phyloP scores from a whole-genome alignment of 92 coral and sea anemone species.

The Porites divaricata region DNA sequence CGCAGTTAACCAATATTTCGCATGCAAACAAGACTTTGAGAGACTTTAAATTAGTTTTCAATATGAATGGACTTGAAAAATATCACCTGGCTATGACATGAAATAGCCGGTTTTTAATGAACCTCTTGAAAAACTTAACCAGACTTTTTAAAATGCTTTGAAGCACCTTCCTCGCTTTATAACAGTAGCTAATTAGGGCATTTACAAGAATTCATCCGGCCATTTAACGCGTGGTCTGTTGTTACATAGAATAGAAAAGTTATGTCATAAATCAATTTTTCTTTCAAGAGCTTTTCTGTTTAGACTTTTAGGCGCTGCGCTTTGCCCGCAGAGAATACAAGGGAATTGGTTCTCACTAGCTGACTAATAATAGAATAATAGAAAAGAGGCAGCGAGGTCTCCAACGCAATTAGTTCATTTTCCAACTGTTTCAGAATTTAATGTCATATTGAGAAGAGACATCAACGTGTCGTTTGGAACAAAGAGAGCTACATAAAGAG shows the following conservation, averaged over 20 bases:
- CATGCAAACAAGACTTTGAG: constrained; percentile 28
- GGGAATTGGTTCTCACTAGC: not conserved
- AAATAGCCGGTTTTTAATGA: not conserved
- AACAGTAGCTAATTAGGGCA: not conserved
- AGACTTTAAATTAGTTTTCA: constrained; percentile 27
- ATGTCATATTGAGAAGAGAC: constrained; percentile 27
- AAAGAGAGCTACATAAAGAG: constrained; percentile 16
- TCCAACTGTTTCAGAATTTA: constrained; percentile 1
- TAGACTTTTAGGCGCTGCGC: constrained; percentile 16
- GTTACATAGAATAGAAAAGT: constrained; percentile 4
- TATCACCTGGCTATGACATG: not conserved
- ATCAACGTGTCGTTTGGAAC: constrained; percentile 31
- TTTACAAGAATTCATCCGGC: constrained; percentile 12
- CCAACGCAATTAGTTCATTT: not conserved
- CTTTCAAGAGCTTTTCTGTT: not conserved
- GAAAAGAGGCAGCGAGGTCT: not conserved
- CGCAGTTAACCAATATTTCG: constrained; percentile 34
- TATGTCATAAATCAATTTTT: not conserved
- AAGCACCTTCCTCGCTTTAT: not conserved
- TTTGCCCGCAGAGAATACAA: not conserved
- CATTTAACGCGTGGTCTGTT: constrained; percentile 10
- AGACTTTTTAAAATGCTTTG: not conserved
- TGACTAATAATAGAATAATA: not conserved
- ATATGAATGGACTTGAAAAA: not conserved
- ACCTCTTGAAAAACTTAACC: not conserved